Base-by-base conservation (phyloP, 2,888 invertebrate genomes). In the Mechanitis mazaeus region DNA sequence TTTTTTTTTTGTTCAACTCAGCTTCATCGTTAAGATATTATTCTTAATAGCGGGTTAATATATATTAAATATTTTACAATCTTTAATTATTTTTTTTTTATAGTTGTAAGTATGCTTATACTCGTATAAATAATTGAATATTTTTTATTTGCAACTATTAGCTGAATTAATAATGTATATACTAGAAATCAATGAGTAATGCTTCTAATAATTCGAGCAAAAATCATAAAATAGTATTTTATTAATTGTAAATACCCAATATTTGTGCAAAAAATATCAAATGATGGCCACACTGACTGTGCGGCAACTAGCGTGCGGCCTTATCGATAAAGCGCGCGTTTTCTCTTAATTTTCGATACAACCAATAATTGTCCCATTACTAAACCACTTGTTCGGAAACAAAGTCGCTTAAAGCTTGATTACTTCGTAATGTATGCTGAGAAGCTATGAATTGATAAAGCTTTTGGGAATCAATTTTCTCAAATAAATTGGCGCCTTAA, bases 271-370 rank as follows among this genome's bases (percentile, higher is more conserved):
- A 58, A 33, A 2, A n/a, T 12, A 56, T 9, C 0, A 3, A 28
- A n/a, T 20, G 12, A 53, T 58, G 64, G 60, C 55, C 64, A 66
- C 62, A 60, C 65, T 38, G 69, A 38, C 53, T 63, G 55, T 68
- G 64, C 67, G 68, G 68, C 68, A 65, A 64, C 67, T 64, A 60
- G 61, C 67, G 60, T 64, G 67, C 68, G 63, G 63, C 60, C 70
- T 70, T 72, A 71, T 72, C 72, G 72, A 71, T 70, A 73, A 71
- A 73, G 71, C 74, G 66, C 65, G 67, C 67, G 67, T 64, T 65
- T 65, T 67, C 62, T 68, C 61, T 64, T 67, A 69, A 68, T 67
- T 68, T 65, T 56, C 63, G 59, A 54, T 59, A 56, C 67, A 60
- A 69, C 65, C 68, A 67, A 72, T 70, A 69, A 71, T 64, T 68